Evolutionary conservation across 2,113 vertebrate species (phyloP), one percentile per base, ranked within the genome.

Genomic region (Oncorhynchus nerka): DNA sequence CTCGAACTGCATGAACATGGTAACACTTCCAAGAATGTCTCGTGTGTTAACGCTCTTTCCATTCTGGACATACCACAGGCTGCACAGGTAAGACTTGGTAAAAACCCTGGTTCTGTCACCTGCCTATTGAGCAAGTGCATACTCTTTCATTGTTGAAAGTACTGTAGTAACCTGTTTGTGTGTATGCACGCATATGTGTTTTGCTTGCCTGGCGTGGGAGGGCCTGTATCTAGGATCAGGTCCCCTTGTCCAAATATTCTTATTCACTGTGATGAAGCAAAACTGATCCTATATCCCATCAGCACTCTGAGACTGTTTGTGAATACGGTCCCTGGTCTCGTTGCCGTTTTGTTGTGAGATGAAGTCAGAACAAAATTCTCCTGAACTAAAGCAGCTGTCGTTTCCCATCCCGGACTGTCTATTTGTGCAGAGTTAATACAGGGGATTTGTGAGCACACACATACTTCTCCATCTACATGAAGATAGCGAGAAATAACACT

Each of bases 301-400:
- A 45, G 39, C 39, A 55, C 51, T 4, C 51, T 55, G 15, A 51
- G 12, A 51, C 3, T 51, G 12, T 51, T 13, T 4, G 49, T 51
- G 16, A 55, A 55, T 19, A 55, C 16, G 4, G 51, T 1, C 15
- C 16, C 16, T 80, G n/a, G 57, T 74, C 66, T 55, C 16, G 51
- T 55, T 76, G 45, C 71, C 49, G 74, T 81, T 81, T 86, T 72
- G 80, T 81, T 19, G 20, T 70, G 73, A 59, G 78, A 82, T 77
- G 75, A 82, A 66, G 59, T 51, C 20, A 68, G 11, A 84, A 86
- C 81, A 85, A 80, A 80, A 70, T 76, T 70, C 74, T 81, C 81
- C 55, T 59, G 81, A 85, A 83, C 78, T 80, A 28, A 45, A 62
- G 55, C 76, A 70, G 69, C 32, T 34, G 16, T 39, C 28, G 16